Conservation (phyloP, 2,888 invertebrate genomes). For the Diploptera punctata region DNA sequence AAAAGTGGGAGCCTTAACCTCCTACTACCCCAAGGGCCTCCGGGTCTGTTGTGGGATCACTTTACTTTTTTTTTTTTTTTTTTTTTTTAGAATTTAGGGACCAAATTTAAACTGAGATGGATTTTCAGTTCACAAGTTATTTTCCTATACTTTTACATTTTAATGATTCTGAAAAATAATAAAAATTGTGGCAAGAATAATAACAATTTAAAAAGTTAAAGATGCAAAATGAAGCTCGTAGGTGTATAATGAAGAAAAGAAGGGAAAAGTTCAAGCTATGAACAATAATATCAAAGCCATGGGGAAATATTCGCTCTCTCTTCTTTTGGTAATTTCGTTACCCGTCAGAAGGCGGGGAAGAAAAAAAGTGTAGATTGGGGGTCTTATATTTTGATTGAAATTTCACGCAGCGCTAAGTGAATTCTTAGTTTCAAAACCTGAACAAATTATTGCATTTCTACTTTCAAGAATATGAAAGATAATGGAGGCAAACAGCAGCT, state of each 20-base stretch:
- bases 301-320: background rate
- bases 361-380: background rate
- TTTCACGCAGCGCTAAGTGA: conserved; percentile 4
- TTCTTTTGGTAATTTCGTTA: conserved; percentile 1
- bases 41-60: too few species aligned
- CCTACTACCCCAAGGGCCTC: too few species aligned
- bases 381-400: conserved; percentile 2
- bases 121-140: too few species aligned
- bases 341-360: background rate
- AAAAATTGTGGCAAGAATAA: too few species aligned
- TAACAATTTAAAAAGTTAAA: conserved; percentile 27
- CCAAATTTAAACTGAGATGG: too few species aligned
- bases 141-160: too few species aligned
- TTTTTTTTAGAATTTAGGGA: too few species aligned
- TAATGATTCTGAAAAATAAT: too few species aligned
- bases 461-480: background rate
- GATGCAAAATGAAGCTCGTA: conserved; percentile 15
- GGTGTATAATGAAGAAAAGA: background rate
- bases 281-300: background rate
- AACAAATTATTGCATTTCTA: background rate
- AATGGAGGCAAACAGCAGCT: background rate
- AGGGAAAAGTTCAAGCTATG: background rate
- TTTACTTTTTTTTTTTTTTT: too few species aligned
- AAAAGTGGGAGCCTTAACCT: too few species aligned
- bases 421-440: background rate